A percentile compares a stretch with the other conserved stretches of the same genome.
Conservation (phyloP, 1,140 invertebrate genomes). For the Drosophila melanogaster region DNA sequence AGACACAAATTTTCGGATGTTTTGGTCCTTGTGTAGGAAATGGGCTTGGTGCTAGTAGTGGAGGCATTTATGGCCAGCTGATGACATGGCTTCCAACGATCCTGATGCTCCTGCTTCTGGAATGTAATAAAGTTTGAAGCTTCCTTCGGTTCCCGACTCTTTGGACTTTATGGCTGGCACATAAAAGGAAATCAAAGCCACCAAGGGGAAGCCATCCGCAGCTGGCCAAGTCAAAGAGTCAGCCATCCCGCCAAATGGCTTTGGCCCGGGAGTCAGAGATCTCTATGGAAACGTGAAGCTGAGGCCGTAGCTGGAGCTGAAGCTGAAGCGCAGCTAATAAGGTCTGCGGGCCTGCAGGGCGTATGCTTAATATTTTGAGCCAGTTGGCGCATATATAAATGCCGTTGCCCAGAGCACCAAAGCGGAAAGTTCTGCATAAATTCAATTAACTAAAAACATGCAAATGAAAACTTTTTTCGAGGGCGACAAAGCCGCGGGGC, state of each 20-base stretch:
- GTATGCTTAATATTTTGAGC: slow-evolving; percentile 69
- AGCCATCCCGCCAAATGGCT: slow-evolving; percentile 43
- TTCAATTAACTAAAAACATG: slow-evolving; percentile 82
- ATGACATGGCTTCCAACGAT: slow-evolving; percentile 36
- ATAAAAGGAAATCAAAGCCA: slow-evolving; percentile 74
- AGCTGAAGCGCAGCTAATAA: slow-evolving; percentile 43
- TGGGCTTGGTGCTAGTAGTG: slow-evolving; percentile 8
- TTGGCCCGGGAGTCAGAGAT: slow-evolving; percentile 7
- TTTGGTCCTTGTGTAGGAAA: slow-evolving; percentile 17
- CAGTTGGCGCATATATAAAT: slow-evolving; percentile 73
- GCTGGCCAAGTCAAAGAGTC: slow-evolving; percentile 52
- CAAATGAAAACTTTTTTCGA: slow-evolving; percentile 76
- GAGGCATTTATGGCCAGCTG: slow-evolving; percentile 56
- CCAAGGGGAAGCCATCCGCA: slow-evolving; percentile 25
- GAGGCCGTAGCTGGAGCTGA: not conserved
- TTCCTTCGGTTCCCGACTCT: slow-evolving; percentile 25
- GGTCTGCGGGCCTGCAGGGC: slow-evolving; percentile 37
- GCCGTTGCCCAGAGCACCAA: slow-evolving; percentile 46
- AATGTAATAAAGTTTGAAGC: slow-evolving; percentile 75
- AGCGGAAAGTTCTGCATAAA: slow-evolving; percentile 78
- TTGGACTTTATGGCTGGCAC: slow-evolving; percentile 66
- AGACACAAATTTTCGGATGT: not conserved
- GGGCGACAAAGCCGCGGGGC: slow-evolving; percentile 49
- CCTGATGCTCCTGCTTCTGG: slow-evolving; percentile 27
- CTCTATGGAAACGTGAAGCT: slow-evolving; percentile 15